Conservation (phyloP, 2,113 vertebrate genomes). For the Grus americana region DNA sequence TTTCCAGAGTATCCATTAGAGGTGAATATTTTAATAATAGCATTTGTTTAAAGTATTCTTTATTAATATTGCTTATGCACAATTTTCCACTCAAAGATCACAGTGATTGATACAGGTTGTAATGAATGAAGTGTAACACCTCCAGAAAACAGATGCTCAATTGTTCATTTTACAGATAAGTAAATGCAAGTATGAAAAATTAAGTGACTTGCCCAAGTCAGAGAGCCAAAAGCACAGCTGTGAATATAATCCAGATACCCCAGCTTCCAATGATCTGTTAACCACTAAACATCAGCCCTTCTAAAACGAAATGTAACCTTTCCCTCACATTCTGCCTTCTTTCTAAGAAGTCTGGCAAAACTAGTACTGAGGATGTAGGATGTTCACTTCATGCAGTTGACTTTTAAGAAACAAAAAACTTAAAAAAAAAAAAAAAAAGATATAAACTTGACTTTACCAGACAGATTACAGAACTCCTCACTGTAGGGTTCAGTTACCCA, state of each 20-base stretch:
- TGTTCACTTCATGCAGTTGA: background rate
- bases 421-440: background rate
- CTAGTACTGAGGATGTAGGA: background rate
- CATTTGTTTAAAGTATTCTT: background rate
- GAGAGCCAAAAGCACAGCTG: conserved; percentile 58
- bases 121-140: conserved; percentile 14
- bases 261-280: conserved; percentile 9
- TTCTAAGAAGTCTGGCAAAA: background rate
- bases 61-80: background rate
- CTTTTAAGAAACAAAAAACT: background rate
- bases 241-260: conserved; percentile 35
- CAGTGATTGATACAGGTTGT: background rate
- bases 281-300: background rate
- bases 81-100: background rate
- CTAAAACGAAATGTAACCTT: background rate
- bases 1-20: background rate
- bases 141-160: conserved; percentile 29
- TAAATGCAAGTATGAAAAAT: conserved; percentile 50
- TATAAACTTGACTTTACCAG: rapidly evolving
- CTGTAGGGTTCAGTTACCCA: background rate
- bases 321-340: background rate
- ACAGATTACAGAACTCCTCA: background rate
- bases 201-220: conserved; percentile 38
- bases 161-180: conserved; percentile 35
- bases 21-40: background rate